Base-by-base conservation (phyloP, 2,113 vertebrate genomes). In the Heloderma charlesbogerti region DNA sequence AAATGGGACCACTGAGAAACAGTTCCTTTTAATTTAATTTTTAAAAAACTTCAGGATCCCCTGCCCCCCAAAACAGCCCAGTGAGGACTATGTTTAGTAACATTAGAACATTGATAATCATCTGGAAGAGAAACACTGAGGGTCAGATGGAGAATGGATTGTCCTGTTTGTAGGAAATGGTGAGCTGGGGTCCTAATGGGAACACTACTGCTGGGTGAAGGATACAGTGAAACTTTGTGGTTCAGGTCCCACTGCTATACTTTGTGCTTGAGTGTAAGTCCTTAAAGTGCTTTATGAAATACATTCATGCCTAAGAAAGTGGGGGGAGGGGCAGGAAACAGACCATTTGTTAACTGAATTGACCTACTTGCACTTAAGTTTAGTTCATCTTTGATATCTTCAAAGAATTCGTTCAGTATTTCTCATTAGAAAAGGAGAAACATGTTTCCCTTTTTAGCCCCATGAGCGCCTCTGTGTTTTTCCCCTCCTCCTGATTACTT, bases 361-460 rank as follows among this genome's bases (percentile, higher is more conserved):
- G 89, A 86, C 87, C 94, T 93, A 93, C 94, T 95, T 95, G 91
- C 92, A 94, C 94, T 95, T 96, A 96, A 3, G 93, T 86, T 90
- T 91, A 74, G 93, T 92, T 95, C 95, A 88, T 90, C 93, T 89
- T 87, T 95, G 94, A 96, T 94, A 96, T 95, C 95, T 94, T 94
- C 94, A 95, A 94, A 96, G 93, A 96, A 96, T 95, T 92, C 90
- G 81, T 90, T 94, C 94, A 80, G 75, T 91, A 95, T 95, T 95
- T 72, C 95, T 95, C 92, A 91, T 89, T 82, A 91, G 89, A 94
- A 94, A 96, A 94, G 94, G 94, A 95, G 95, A 95, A 96, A 93
- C 91, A 88, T 94, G 93, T 95, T 96, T 81, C n/a, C 25, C 83
- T 79, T 78, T 69, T 40, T 22, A 31, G 29, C 16, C 45, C 18